These are phyloP conservation scores for Colostygia pectinataria DNA, from an alignment of 2,888 invertebrate species.

Conservation along the genomic window DNA sequence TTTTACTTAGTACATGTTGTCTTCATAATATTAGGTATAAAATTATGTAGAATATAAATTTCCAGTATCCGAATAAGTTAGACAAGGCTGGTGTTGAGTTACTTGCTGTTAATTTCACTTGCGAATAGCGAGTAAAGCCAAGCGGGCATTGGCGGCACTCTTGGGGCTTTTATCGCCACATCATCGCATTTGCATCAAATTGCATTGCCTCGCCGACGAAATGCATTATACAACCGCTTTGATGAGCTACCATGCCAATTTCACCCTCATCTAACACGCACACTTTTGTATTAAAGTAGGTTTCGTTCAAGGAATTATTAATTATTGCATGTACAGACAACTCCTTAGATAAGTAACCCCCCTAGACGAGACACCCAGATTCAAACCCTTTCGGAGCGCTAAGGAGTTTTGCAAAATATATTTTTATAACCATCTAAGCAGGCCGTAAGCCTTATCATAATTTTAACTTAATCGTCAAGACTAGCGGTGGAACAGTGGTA, in stretches of 20 bases:
- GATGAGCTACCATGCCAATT: conserved; percentile 33
- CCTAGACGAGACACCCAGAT: too few species aligned
- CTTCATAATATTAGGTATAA: too few species aligned
- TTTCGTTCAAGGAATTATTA: not conserved
- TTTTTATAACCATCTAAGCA: too few species aligned
- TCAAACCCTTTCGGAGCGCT: too few species aligned
- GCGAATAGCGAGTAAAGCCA: conserved; percentile 28
- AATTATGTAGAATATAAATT: not conserved
- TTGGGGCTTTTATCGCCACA: conserved; percentile 53
- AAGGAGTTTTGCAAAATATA: too few species aligned
- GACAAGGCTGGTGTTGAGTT: conserved; percentile 8
- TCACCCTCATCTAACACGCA: conserved; percentile 24
- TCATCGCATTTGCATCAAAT: conserved; percentile 71
- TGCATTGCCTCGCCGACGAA: conserved; percentile 49
- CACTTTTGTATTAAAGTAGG: conserved; percentile 1
- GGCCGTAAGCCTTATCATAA: too few species aligned
- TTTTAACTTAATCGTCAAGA: too few species aligned
- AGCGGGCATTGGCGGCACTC: conserved; percentile 37
- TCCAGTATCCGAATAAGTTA: not conserved
- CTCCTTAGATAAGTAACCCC: too few species aligned
- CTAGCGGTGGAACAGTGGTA: too few species aligned
- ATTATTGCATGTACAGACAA: too few species aligned
- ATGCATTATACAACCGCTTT: conserved; percentile 36
- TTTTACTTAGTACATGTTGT: too few species aligned
- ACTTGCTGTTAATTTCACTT: conserved; percentile 17